Base-by-base conservation (phyloP, 2,888 invertebrate species). In the Clostera curtula region DNA sequence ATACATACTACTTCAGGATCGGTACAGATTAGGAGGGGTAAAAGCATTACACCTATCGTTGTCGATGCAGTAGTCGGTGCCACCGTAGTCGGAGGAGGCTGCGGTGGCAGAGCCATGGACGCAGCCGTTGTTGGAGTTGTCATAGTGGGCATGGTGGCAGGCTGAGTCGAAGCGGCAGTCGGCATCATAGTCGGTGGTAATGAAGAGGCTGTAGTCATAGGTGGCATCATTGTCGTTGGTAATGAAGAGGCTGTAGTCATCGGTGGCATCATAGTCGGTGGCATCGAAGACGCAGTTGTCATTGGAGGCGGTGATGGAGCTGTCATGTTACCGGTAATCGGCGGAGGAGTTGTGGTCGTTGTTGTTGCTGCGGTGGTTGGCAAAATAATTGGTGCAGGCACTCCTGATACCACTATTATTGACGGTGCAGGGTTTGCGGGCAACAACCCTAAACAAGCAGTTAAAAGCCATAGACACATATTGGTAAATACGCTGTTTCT, bases 391-490 rank as follows among this genome's bases (percentile, higher is more conserved):
- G 84, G 76, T 3, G 75, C 37, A 0, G 82, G 77, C n/a, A 69
- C 61, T 7, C 68, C 77, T 7, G 68, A 66, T 8, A 74, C 56
- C 8, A 79, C 54, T 3, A 75, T 59, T 2, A 73, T 60, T 2
- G 62, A 44, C n/a, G 63, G 64, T 10, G 60, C 38, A 1, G 70
- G 71, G 31, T 63, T 71, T 15, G 65, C 31, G 7, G 79, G 80
- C 36, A 77, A 41, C 32, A 83, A 49, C 33, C 84, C 83, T 40
- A 85, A 59, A 40, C 85, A 85, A 20, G 84, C 80, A 12, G 84
- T 82, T 33, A 85, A 43, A 34, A 85, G 56, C 85, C 85, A 85
- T 46, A 84, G 47, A 59, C 84, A 85, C 85, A 85, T 85, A 43
- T 4, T 9, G 24, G 30, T 32, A 13, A 10, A 12, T 22, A 23